Evolutionary conservation across 2,113 vertebrate genomes (phyloP).

Genomic region (Trogon melanurus): DNA sequence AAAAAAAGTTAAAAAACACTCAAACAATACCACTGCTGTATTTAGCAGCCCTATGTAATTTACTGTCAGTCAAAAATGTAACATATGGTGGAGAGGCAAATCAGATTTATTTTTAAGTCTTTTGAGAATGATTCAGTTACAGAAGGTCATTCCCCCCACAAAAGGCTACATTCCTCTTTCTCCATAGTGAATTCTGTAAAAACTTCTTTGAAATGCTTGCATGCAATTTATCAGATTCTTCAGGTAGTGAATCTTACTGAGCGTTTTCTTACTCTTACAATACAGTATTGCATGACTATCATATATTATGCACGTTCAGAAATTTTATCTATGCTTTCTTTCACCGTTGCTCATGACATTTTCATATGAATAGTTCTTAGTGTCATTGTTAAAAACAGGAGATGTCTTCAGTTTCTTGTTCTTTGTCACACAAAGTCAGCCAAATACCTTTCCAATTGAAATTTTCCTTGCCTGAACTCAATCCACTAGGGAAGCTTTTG

Average conservation of each 20-base stretch:
- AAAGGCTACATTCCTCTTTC: neutral
- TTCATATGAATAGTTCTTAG: neutral
- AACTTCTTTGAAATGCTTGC: neutral
- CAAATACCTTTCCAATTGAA: neutral
- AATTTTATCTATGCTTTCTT: neutral
- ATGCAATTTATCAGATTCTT: neutral
- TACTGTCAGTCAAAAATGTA: slow-evolving; percentile 17
- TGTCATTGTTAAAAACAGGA: neutral
- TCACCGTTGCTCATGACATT: neutral
- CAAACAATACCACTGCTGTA: neutral
- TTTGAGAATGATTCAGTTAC: neutral
- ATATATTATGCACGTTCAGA: neutral
- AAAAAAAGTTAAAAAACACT: neutral
- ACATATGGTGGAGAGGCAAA: neutral
- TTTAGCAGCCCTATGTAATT: neutral
- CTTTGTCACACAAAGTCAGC: neutral
- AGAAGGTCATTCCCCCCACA: neutral
- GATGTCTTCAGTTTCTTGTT: neutral
- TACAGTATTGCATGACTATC: neutral
- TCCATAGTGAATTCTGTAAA: neutral
- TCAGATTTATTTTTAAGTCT: neutral
- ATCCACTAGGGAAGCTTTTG: neutral
- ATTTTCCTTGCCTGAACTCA: neutral
- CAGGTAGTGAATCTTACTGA: neutral
- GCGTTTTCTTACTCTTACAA: neutral